Evolutionary conservation across 2,888 invertebrate genomes (phyloP).

Genomic region (Thalpophila matura): DNA sequence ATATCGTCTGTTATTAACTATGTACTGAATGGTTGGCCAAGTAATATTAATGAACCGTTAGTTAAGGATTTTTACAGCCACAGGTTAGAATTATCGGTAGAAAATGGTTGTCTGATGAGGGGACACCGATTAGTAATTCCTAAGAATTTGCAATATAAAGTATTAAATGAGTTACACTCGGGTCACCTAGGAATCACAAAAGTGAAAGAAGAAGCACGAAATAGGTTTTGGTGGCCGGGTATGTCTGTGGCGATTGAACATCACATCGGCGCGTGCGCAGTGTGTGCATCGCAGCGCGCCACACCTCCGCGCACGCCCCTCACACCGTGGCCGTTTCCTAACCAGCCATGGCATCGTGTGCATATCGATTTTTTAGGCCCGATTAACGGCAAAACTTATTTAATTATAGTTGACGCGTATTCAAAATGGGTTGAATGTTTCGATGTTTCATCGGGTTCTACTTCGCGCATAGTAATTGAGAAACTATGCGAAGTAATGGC

Average conservation of each 20-base stretch:
- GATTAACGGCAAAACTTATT: conserved; percentile 14
- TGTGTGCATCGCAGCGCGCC: neutral
- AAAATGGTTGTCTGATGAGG: too few relatives aligned
- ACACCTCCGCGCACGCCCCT: conserved; percentile 3
- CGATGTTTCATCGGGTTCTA: conserved; percentile 1
- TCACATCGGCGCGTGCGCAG: conserved; percentile 2
- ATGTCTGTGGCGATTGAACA: conserved; percentile 5
- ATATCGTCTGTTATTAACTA: neutral
- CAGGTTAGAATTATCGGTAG: conserved; percentile 11
- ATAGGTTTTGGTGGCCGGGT: conserved; percentile 14
- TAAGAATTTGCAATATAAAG: conserved; percentile 1
- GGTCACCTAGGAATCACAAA: conserved; percentile 7
- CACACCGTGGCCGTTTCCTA: neutral
- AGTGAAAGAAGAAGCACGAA: conserved; percentile 5
- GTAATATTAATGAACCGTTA: neutral
- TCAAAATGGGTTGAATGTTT: conserved; percentile 24
- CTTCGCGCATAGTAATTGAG: neutral
- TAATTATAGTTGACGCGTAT: conserved; percentile 18
- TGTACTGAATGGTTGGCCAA: conserved; percentile 4
- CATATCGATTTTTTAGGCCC: conserved; percentile 2
- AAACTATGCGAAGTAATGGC: conserved; percentile 13
- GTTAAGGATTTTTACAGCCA: conserved; percentile 6
- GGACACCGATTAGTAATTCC: conserved; percentile 12
- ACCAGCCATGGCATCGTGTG: neutral
- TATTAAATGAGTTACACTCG: conserved; percentile 6